Evolutionary conservation across 2,113 vertebrate species (phyloP).

Genomic region (Psophia crepitans): DNA sequence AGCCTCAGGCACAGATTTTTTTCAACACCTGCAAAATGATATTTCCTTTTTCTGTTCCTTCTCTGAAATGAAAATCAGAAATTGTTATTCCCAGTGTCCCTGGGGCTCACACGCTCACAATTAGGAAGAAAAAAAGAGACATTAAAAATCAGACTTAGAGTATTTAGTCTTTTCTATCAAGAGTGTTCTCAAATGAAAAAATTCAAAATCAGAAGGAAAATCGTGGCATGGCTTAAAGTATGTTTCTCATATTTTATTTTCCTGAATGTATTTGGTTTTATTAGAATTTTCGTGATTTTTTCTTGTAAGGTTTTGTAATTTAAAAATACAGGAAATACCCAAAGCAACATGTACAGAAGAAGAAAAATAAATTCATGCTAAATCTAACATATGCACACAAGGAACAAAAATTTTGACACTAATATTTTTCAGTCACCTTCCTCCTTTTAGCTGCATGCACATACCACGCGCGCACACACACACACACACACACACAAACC

Average conservation of each 20-base stretch:
- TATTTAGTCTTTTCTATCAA: neutral
- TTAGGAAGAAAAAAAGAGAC: neutral
- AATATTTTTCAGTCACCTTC: neutral
- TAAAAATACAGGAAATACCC: neutral
- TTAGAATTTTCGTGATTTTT: neutral
- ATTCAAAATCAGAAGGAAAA: neutral
- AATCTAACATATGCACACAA: neutral
- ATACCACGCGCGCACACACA: neutral
- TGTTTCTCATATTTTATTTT: neutral
- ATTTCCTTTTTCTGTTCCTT: conserved; percentile 1
- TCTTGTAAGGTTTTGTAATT: neutral
- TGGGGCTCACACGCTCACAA: neutral
- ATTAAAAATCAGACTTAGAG: neutral
- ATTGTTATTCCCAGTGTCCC: neutral
- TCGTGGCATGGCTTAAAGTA: neutral
- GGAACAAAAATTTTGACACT: neutral
- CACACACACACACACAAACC: neutral
- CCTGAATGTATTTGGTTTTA: neutral
- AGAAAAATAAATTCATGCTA: neutral
- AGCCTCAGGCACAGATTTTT: neutral
- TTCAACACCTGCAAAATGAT: neutral
- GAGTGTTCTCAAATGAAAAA: neutral
- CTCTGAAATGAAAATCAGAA: neutral
- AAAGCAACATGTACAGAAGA: neutral
- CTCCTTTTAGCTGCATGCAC: neutral